Evolutionary conservation across 2,797 vertebrate genomes (phyloP).

Genomic region (Lerista edwardsae): DNA sequence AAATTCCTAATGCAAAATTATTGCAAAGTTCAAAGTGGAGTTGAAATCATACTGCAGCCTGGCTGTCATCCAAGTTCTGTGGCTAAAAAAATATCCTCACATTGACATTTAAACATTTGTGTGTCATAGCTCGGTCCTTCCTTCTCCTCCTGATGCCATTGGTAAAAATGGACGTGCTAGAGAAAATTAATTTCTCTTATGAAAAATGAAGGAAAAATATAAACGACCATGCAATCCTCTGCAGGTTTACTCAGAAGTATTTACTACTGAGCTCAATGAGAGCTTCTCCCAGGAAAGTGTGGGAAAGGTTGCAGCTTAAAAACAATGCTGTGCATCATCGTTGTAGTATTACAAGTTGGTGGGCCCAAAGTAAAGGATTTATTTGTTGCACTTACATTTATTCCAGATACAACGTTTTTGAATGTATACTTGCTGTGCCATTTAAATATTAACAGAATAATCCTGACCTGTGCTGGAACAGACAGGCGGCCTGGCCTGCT

Average conservation of each 20-base stretch:
- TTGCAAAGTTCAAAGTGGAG: background rate
- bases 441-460: too few relatives aligned
- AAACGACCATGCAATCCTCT: background rate
- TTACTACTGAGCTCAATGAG: too few relatives aligned
- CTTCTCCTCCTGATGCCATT: background rate
- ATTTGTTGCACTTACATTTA: too few relatives aligned
- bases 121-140: background rate
- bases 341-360: too few relatives aligned
- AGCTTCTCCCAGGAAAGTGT: too few relatives aligned
- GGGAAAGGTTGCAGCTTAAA: too few relatives aligned
- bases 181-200: constrained; percentile 41
- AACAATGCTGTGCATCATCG: too few relatives aligned
- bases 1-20: constrained; percentile 21
- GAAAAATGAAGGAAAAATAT: constrained; percentile 21
- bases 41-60: background rate
- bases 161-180: background rate
- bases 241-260: constrained; percentile 5
- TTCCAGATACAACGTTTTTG: too few relatives aligned
- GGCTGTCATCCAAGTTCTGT: background rate
- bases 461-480: too few relatives aligned
- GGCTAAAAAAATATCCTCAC: background rate
- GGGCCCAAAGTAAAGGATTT: too few relatives aligned
- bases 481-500: too few relatives aligned
- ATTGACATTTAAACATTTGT: constrained; percentile 2
- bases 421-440: too few relatives aligned